Conservation (phyloP, 1,140 invertebrate genomes). For the Episyrphus balteatus region DNA sequence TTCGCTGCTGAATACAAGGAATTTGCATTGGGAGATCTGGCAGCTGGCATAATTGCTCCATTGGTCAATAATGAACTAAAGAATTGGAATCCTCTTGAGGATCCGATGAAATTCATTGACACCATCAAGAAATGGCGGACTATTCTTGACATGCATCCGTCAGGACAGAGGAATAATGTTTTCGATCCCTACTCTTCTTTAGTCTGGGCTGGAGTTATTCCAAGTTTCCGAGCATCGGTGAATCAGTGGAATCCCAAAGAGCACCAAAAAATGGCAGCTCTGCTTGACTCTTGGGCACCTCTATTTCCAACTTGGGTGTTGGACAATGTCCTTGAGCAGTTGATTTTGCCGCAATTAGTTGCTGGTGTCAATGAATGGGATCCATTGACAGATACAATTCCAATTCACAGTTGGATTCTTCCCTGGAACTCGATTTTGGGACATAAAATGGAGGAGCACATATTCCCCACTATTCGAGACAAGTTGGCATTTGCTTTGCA, state of each 20-base stretch:
- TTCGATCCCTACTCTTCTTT: constrained; percentile 70
- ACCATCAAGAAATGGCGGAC: constrained; percentile 63
- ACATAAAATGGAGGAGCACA: constrained; percentile 53
- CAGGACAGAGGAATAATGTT: constrained; percentile 36
- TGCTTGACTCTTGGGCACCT: constrained; percentile 72
- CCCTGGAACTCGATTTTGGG: constrained; percentile 62
- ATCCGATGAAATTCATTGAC: constrained; percentile 47
- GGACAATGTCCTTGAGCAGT: constrained; percentile 69
- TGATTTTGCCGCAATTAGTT: constrained; percentile 68
- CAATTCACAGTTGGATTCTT: constrained; percentile 93
- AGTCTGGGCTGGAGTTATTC: constrained; percentile 86
- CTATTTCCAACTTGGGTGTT: constrained; percentile 74
- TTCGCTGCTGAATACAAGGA: constrained; percentile 41
- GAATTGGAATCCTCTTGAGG: constrained; percentile 63
- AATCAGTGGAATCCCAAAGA: constrained; percentile 59
- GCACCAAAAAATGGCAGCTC: constrained; percentile 60
- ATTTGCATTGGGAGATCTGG: constrained; percentile 53
- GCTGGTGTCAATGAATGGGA: constrained; percentile 85
- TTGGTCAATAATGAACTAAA: constrained; percentile 55
- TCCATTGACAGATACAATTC: constrained; percentile 83
- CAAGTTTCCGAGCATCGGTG: constrained; percentile 41
- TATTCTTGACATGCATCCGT: constrained; percentile 43
- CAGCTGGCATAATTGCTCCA: constrained; percentile 51
- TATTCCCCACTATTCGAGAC: constrained; percentile 87
- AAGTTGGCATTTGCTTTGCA: constrained; percentile 79